Evolutionary conservation across 2,888 invertebrate genomes (phyloP), one percentile per base, ranked within the genome.

Genomic region (Diadegma fenestrale): DNA sequence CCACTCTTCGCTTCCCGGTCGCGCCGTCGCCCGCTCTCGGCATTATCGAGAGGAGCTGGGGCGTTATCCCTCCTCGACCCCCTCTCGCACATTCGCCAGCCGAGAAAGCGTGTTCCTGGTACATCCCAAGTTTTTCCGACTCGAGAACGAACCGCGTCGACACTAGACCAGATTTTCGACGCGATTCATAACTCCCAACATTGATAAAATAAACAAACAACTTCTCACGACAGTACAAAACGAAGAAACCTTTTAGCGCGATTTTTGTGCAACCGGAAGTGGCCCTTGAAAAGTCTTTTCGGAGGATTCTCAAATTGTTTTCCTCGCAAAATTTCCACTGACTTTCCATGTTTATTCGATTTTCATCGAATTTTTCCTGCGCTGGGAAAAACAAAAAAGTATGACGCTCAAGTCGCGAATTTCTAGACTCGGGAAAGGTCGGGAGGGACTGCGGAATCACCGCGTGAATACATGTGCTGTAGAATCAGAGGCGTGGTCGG

Each of bases 401-500:
- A 30, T 1, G 14, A 12, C 12, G 22, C 22, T 41, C 19, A 33
- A 63, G 22, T 8, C 19, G 64, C 64, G 19, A 68, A 26, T 26
- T 68, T 26, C 43, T 17, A 22, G 10, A 8, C 26, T 45, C 43
- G 68, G 22, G 26, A 68, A 68, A 45, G 68, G 43, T 68, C 26
- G 43, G 43, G 68, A 45, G 43, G 26, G 68, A 7, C 8, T 68
- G 26, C 26, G 43, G 68, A 45, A 68, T 45, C 26, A 45, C 17
- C 8, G 68, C 8, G 68, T 68, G 66, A 41, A 66, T 51, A 22
- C 5, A 58, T 17, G 10, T 14, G 72, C 89, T 88, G 85, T 87
- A 87, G 88, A 89, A 88, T 88, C 88, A 88, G 88, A 87, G 90
- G 88, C 90, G 90, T 90, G 72, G 54, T 58, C 58, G 19, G 22